Evolutionary conservation across 1,140 invertebrate species (phyloP).

Genomic region (Sycobia sp.): DNA sequence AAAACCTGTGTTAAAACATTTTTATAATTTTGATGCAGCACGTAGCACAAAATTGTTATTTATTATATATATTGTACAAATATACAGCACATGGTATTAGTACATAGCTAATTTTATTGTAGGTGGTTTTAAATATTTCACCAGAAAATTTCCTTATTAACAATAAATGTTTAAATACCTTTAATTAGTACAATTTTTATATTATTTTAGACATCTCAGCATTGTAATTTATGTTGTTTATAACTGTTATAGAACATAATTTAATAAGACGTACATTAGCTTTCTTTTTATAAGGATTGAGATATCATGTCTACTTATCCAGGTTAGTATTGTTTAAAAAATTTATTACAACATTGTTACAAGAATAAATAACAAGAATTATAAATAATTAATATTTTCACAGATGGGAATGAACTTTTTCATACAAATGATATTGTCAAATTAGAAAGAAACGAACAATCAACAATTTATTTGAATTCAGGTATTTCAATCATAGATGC

Average conservation of each 20-base stretch:
- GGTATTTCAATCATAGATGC: too few relatives aligned
- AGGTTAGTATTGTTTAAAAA: background rate
- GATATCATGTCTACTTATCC: slow-evolving; percentile 10
- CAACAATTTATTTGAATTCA: background rate
- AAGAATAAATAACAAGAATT: background rate
- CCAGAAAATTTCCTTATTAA: background rate
- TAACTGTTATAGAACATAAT: slow-evolving; percentile 13
- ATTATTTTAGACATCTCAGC: background rate
- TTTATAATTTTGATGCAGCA: too few relatives aligned
- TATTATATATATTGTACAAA: too few relatives aligned
- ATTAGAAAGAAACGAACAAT: slow-evolving; percentile 11
- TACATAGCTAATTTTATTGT: too few relatives aligned
- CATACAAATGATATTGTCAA: background rate
- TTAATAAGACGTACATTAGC: background rate
- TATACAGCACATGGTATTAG: too few relatives aligned
- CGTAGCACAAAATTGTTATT: too few relatives aligned
- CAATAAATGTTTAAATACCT: background rate
- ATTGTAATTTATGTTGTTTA: too few relatives aligned
- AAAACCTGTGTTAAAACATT: too few relatives aligned
- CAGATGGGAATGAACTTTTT: slow-evolving; percentile 13
- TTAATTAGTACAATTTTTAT: background rate
- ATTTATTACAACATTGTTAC: background rate
- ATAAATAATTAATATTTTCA: background rate
- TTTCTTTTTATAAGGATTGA: background rate
- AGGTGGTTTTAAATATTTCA: background rate